Conservation (phyloP, 2,797 vertebrate species). For the Phrynocephalus vlangalii region DNA sequence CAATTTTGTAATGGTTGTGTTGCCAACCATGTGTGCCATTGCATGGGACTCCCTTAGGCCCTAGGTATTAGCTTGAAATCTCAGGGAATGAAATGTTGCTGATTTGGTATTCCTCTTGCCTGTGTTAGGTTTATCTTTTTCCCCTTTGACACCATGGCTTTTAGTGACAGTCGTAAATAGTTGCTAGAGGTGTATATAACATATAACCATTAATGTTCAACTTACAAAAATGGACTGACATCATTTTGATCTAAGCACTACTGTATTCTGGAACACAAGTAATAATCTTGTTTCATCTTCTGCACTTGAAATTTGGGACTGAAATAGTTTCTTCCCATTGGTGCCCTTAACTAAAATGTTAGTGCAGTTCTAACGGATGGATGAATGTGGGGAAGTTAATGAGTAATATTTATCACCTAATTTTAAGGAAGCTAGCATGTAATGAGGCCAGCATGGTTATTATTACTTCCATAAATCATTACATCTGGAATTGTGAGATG, state of each 20-base stretch:
- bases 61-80: no score
- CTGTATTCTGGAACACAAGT: neutral
- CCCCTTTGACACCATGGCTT: neutral
- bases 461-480: slow-evolving; percentile 76
- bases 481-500: slow-evolving; percentile 62
- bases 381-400: slow-evolving; percentile 69
- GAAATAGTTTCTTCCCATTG: neutral
- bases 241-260: neutral
- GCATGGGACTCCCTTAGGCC: no score
- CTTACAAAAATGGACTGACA: neutral
- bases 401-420: slow-evolving; percentile 75
- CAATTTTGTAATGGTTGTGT: no score
- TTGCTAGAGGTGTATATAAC: neutral
- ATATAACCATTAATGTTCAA: neutral
- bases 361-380: slow-evolving; percentile 67
- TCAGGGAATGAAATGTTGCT: neutral
- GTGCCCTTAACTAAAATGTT: slow-evolving; percentile 54
- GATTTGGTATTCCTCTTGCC: neutral
- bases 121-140: neutral
- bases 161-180: no score
- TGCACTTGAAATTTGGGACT: neutral
- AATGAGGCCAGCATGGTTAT: slow-evolving; percentile 66
- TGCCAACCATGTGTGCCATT: no score
- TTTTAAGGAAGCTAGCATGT: slow-evolving; percentile 68
- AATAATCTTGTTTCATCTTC: neutral